Conservation (phyloP, 2,113 vertebrate genomes). For the Sinocyclocheilus grahami region DNA sequence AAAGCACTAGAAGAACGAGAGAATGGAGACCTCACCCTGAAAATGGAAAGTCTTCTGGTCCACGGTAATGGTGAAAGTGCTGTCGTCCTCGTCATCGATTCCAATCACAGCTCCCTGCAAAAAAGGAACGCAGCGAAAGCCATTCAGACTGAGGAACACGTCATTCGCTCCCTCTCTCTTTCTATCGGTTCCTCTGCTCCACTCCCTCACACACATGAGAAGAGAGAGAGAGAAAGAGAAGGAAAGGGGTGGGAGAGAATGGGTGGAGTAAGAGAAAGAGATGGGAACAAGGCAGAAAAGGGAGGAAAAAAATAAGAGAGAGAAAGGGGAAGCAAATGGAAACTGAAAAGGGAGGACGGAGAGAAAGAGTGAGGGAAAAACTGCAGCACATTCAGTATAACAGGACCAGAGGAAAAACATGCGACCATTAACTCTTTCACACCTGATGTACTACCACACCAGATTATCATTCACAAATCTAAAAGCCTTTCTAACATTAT, state of each 20-base stretch:
- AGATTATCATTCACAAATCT: background rate
- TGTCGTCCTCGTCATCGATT: conserved; percentile 99
- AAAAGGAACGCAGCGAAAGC: conserved; percentile 74
- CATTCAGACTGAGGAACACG: conserved; percentile 87
- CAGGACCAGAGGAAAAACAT: background rate
- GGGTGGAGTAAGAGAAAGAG: conserved; percentile 50
- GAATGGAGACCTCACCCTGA: conserved; percentile 86
- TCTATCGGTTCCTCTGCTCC: conserved; percentile 31
- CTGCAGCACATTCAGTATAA: background rate
- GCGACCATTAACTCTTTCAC: background rate
- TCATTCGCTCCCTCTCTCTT: conserved; percentile 72
- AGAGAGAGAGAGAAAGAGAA: conserved; percentile 40
- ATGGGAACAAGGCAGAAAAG: background rate
- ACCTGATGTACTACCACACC: background rate
- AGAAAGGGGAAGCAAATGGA: background rate
- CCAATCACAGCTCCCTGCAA: conserved; percentile 99
- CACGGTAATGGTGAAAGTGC: conserved; percentile 99
- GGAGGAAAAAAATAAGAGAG: background rate
- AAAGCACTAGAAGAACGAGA: background rate
- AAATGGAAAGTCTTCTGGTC: conserved; percentile 99
- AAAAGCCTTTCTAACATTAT: background rate
- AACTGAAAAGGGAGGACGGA: background rate
- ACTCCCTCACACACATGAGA: conserved; percentile 38
- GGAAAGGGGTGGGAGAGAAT: conserved; percentile 57
- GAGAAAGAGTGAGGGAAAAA: background rate